Conservation (phyloP, 2,113 vertebrate genomes). For the Hippocampus barbouri region DNA sequence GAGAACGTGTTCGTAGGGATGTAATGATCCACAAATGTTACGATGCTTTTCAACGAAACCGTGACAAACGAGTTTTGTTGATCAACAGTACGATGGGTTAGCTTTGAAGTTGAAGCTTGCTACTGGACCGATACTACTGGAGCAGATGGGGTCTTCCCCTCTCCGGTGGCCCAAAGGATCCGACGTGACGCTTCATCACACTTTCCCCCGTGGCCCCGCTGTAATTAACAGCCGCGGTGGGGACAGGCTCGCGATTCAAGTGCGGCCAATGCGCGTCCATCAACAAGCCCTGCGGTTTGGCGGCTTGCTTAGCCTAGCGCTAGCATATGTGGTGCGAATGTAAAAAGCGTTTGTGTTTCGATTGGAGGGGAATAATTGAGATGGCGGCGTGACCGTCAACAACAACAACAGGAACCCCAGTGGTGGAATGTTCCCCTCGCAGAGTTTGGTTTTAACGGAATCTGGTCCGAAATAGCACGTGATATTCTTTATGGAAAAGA, state of each 20-base stretch:
- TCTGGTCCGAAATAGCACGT: conserved; percentile 57
- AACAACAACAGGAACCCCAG: conserved; percentile 57
- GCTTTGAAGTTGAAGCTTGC: too few relatives aligned
- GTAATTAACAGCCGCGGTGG: neutral
- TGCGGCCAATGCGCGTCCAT: conserved; percentile 12
- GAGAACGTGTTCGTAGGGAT: too few relatives aligned
- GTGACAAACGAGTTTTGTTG: too few relatives aligned
- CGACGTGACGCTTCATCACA: conserved; percentile 45
- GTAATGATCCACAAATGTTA: too few relatives aligned
- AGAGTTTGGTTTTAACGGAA: conserved; percentile 39
- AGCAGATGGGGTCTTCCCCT: too few relatives aligned
- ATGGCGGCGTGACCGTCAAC: conserved; percentile 30
- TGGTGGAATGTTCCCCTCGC: conserved; percentile 55
- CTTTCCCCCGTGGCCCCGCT: conserved; percentile 23
- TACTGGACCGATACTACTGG: too few relatives aligned
- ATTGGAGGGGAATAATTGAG: conserved; percentile 41
- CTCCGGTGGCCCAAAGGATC: conserved; percentile 21
- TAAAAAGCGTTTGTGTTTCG: conserved; percentile 38
- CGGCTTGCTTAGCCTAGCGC: neutral
- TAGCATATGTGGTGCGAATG: conserved; percentile 8
- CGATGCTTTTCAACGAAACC: too few relatives aligned
- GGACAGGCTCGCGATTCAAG: conserved; percentile 5
- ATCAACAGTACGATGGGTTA: too few relatives aligned
- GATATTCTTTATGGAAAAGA: conserved; percentile 57
- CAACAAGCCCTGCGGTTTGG: conserved; percentile 7